Conservation (phyloP, 2,888 invertebrate genomes). For the Gnatocerus cornutus region DNA sequence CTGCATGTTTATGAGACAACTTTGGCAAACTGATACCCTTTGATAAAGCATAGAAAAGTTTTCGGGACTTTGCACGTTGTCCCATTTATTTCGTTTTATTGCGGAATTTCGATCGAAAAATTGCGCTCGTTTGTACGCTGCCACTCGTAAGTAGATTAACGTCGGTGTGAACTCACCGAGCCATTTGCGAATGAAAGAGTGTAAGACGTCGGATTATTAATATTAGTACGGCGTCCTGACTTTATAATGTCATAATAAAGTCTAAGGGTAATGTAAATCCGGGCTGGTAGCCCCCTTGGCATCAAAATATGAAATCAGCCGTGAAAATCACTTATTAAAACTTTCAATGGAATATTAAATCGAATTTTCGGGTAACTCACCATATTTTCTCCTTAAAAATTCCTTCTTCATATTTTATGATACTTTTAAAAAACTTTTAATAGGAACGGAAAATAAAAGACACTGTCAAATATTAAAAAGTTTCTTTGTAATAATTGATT, state of each 20-base stretch:
- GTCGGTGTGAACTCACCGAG: constrained; percentile 4
- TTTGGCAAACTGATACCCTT: constrained; percentile 55
- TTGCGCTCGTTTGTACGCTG: constrained; percentile 1
- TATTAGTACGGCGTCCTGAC: constrained; percentile 20
- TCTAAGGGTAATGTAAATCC: constrained; percentile 35
- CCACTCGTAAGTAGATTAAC: neutral
- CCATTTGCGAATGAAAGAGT: constrained; percentile 17
- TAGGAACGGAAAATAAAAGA: constrained; percentile 49
- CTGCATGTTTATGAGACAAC: constrained; percentile 58
- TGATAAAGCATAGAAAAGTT: constrained; percentile 52
- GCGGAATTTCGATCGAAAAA: neutral
- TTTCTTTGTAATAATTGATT: constrained; percentile 48
- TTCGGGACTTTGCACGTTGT: constrained; percentile 16
- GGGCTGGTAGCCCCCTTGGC: constrained; percentile 34
- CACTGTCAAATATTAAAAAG: constrained; percentile 51
- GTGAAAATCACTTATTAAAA: constrained; percentile 51
- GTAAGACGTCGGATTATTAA: constrained; percentile 34
- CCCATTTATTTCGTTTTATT: constrained; percentile 26
- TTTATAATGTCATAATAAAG: constrained; percentile 45
- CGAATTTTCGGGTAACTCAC: constrained; percentile 49
- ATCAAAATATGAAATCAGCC: constrained; percentile 48
- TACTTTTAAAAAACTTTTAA: constrained; percentile 47
- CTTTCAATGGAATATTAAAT: constrained; percentile 51
- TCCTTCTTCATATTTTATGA: constrained; percentile 48
- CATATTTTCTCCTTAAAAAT: constrained; percentile 49